Percentiles rank a stretch among this genome's conserved stretches.
phyloP scores from a whole-genome alignment of 1,140 invertebrate genomes.

The Dendrolimus punctatus region DNA sequence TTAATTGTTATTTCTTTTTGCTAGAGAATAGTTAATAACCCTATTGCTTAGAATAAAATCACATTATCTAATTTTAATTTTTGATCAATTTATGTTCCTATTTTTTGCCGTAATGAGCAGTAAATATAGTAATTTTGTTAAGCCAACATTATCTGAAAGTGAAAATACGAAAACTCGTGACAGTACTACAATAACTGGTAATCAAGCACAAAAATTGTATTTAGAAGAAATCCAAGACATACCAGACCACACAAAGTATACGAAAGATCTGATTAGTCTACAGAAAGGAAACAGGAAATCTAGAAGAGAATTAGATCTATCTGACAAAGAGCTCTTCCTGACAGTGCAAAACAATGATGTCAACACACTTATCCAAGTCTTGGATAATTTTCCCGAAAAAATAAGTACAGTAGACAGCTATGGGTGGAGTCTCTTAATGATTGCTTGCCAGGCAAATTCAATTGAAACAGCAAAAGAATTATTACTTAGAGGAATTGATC shows the following conservation, averaged over 20 bases:
- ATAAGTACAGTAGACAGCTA: constrained; percentile 78
- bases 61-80: neutral
- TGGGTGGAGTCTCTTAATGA: constrained; percentile 89
- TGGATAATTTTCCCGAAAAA: constrained; percentile 45
- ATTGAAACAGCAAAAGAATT: constrained; percentile 75
- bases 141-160: constrained; percentile 11
- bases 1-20: too few species aligned
- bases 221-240: constrained; percentile 42
- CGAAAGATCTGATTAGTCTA: neutral
- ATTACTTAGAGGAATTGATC: constrained; percentile 75
- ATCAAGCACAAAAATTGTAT: constrained; percentile 46
- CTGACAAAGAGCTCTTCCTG: constrained; percentile 45
- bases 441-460: constrained; percentile 80
- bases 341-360: constrained; percentile 58
- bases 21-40: too few species aligned
- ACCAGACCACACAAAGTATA: constrained; percentile 5
- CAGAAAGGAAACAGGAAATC: constrained; percentile 10
- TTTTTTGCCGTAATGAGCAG: neutral
- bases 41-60: neutral
- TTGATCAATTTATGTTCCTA: neutral
- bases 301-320: constrained; percentile 16
- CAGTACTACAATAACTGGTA: constrained; percentile 23
- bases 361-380: constrained; percentile 26
- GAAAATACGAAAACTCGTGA: constrained; percentile 3
- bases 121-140: constrained; percentile 28